Conservation (phyloP, 2,797 vertebrate genomes). For the Pogonophryne albipinna region DNA sequence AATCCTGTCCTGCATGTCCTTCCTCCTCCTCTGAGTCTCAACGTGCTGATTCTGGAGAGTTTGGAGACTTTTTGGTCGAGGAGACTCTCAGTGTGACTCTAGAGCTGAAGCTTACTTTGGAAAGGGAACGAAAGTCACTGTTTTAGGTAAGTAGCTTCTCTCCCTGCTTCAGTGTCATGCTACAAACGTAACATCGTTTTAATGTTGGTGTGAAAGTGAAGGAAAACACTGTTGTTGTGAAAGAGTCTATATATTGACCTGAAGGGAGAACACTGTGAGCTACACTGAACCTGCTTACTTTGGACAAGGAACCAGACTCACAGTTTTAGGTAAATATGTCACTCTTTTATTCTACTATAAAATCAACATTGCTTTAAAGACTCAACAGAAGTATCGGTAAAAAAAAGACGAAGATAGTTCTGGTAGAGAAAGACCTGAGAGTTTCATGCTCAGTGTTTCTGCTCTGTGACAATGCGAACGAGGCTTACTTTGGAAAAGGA, state of each 20-base stretch:
- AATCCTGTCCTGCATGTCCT: slow-evolving; percentile 6
- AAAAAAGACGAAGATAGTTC: too few relatives aligned
- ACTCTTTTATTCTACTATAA: too few relatives aligned
- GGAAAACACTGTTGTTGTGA: neutral
- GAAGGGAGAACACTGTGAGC: slow-evolving; percentile 66
- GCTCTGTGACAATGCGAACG: slow-evolving; percentile 67
- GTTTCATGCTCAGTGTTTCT: slow-evolving; percentile 46
- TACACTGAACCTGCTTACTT: slow-evolving; percentile 51
- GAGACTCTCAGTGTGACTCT: slow-evolving; percentile 70
- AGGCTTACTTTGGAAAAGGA: slow-evolving; percentile 74
- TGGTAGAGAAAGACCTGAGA: neutral
- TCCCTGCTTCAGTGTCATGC: neutral
- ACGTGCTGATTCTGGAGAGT: neutral
- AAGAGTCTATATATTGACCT: slow-evolving; percentile 45
- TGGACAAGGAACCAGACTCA: slow-evolving; percentile 74
- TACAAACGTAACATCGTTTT: neutral
- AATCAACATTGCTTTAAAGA: too few relatives aligned
- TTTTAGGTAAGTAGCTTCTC: slow-evolving; percentile 69
- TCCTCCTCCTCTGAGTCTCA: neutral
- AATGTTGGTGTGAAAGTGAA: neutral
- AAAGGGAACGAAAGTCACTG: slow-evolving; percentile 76
- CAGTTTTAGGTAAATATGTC: slow-evolving; percentile 70
- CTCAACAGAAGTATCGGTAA: too few relatives aligned
- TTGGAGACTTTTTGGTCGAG: slow-evolving; percentile 61
- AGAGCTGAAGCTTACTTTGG: slow-evolving; percentile 65